Percentiles rank a stretch among this genome's conserved stretches.
These are phyloP conservation scores for Puffinus mauretanicus DNA, from an alignment of 2,113 vertebrate species.

Conservation along the genomic window DNA sequence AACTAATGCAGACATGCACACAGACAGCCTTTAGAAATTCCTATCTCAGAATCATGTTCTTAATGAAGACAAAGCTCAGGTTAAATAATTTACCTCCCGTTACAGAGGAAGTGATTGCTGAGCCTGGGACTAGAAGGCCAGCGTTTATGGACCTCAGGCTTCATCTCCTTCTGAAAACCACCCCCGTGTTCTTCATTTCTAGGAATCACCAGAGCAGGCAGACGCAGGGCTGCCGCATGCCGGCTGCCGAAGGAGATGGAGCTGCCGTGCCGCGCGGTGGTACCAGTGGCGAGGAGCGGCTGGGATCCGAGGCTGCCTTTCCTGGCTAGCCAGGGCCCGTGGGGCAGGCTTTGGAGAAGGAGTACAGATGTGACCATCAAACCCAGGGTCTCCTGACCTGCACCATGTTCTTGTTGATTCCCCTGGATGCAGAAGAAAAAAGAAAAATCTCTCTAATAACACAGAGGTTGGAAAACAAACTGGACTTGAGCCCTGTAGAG, in stretches of 20 bases:
- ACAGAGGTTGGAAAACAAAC: neutral
- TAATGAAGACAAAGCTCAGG: neutral
- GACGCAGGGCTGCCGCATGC: too few species aligned
- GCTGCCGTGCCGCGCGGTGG: neutral
- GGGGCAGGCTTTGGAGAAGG: neutral
- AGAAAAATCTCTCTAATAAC: neutral
- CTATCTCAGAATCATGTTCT: neutral
- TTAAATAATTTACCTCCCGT: neutral
- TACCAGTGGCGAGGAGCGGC: neutral
- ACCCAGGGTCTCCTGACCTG: neutral
- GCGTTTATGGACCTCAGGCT: neutral
- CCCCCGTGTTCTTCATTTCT: neutral
- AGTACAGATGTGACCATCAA: neutral
- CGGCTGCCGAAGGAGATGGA: rapidly evolving
- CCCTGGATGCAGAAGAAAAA: neutral
- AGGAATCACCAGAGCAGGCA: neutral
- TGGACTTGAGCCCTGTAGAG: neutral
- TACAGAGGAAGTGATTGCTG: neutral
- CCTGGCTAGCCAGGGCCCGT: neutral
- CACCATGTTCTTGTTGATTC: neutral
- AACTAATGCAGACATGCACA: neutral
- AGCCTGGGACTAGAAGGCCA: neutral
- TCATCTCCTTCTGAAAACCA: neutral
- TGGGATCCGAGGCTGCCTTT: neutral
- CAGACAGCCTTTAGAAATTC: neutral